A percentile compares a stretch with the other conserved stretches of the same genome.
phyloP scores from a whole-genome alignment of 2,797 vertebrate species.

The Rhinoraja longicauda region DNA sequence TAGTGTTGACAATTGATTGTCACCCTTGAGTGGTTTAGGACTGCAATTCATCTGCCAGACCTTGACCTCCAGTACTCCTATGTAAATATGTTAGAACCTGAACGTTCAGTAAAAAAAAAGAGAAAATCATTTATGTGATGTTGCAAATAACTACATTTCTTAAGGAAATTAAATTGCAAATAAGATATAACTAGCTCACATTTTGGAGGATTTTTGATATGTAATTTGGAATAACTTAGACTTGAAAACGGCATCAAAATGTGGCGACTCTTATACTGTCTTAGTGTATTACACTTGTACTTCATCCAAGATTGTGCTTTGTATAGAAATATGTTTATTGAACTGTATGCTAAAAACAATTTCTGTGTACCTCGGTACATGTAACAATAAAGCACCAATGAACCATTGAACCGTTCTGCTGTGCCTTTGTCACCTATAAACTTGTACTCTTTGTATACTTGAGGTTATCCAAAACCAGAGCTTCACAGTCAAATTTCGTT shows the following conservation, averaged over 20 bases:
- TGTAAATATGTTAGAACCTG: neutral
- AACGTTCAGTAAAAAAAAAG: neutral
- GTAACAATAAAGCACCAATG: too few species aligned
- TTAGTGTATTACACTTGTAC: too few species aligned
- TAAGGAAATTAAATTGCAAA: neutral
- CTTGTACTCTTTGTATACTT: neutral
- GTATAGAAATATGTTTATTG: too few species aligned
- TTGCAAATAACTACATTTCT: neutral
- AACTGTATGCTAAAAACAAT: too few species aligned
- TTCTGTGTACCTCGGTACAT: too few species aligned
- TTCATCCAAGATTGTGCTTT: too few species aligned
- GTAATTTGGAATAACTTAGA: too few species aligned
- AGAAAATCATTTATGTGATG: neutral
- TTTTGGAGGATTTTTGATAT: neutral
- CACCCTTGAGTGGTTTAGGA: neutral
- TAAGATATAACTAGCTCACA: neutral
- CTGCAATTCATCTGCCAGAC: neutral
- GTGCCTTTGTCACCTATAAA: neutral
- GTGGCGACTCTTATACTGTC: too few species aligned
- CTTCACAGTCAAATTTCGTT: too few species aligned
- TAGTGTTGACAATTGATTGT: neutral
- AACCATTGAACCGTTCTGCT: neutral
- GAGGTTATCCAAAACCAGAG: neutral
- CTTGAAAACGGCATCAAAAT: too few species aligned
- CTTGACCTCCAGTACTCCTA: neutral